Evolutionary conservation across 2,888 invertebrate species (phyloP), one percentile per base, ranked within the genome.

Genomic region (Syrista parreyssii): DNA sequence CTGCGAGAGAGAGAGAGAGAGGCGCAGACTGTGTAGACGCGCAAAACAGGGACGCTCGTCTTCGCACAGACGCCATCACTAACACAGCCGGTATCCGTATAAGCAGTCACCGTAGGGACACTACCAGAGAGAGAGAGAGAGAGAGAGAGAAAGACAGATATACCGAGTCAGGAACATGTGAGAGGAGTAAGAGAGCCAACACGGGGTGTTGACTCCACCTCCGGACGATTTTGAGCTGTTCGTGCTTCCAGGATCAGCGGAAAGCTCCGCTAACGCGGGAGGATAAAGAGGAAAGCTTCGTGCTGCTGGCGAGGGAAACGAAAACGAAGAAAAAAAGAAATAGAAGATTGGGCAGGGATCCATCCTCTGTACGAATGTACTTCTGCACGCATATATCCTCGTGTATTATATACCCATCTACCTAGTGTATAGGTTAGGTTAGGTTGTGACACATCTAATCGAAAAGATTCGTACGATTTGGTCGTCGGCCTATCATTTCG

Each of bases 171-270:
- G 31, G 1, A 33, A 30, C 55, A 55, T 55, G 55, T 3, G 55
- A 55, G 55, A 34, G 34, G 34, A 34, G 9, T 34, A 34, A 69
- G 75, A 76, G 79, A 55, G 68, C 76, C 79, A 79, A 79, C 77
- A 74, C 80, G 77, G 80, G 76, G 81, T 83, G 86, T 84, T 83
- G 84, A 80, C 81, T 84, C 82, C 81, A 81, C 81, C 82, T 82
- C 80, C 78, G 81, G 82, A 84, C 83, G 83, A 83, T 83, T 81
- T 82, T 80, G 83, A 85, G 85, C 87, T 82, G 86, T 85, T 86
- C 87, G 86, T 86, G 85, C 88, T 87, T 87, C 86, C 84, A 87
- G 86, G 88, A 89, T 89, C 87, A 87, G 84, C 84, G 86, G 81
- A 87, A 88, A 89, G 88, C 88, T 84, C 83, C 85, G 85, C 86